Percentiles rank a stretch among this genome's conserved stretches.
phyloP scores from a whole-genome alignment of 2,797 vertebrate genomes.

The Triplophysa yarkandensis region DNA sequence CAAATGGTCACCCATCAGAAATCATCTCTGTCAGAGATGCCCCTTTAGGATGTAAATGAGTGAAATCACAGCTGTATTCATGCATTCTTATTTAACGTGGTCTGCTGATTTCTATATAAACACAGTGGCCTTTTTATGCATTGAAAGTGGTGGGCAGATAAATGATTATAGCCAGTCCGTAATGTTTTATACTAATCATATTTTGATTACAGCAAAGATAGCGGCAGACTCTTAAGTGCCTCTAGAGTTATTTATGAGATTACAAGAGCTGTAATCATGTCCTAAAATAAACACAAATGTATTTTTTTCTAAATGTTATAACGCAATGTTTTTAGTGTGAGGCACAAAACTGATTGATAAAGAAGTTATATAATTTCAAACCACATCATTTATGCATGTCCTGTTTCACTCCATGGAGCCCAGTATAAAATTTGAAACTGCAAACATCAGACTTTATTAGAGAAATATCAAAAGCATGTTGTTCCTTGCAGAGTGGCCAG shows the following conservation, averaged over 20 bases:
- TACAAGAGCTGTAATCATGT: constrained; percentile 10
- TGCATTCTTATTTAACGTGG: not conserved
- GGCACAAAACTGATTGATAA: not conserved
- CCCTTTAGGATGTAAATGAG: not conserved
- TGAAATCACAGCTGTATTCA: not conserved
- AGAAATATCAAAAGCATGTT: constrained; percentile 14
- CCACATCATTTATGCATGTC: not conserved
- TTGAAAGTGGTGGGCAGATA: constrained; percentile 3
- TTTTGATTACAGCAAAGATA: constrained; percentile 15
- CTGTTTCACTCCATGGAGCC: not conserved
- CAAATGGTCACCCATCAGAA: constrained; percentile 3
- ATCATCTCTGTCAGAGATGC: constrained; percentile 5
- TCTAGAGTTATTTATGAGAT: constrained; percentile 23
- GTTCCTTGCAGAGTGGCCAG: constrained; percentile 2
- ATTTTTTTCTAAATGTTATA: not conserved
- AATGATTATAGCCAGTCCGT: not conserved
- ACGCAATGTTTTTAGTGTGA: not conserved
- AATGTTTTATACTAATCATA: constrained; percentile 3
- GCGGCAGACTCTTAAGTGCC: not conserved
- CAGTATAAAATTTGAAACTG: not conserved
- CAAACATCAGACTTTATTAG: constrained; percentile 12
- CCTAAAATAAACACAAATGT: not conserved
- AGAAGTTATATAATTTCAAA: not conserved
- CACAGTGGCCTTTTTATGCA: not conserved
- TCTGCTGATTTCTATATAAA: not conserved